A percentile compares a stretch with the other conserved stretches of the same genome.
phyloP scores from a whole-genome alignment of 2,888 invertebrate species.

The Drosophila nr. perissopoda region DNA sequence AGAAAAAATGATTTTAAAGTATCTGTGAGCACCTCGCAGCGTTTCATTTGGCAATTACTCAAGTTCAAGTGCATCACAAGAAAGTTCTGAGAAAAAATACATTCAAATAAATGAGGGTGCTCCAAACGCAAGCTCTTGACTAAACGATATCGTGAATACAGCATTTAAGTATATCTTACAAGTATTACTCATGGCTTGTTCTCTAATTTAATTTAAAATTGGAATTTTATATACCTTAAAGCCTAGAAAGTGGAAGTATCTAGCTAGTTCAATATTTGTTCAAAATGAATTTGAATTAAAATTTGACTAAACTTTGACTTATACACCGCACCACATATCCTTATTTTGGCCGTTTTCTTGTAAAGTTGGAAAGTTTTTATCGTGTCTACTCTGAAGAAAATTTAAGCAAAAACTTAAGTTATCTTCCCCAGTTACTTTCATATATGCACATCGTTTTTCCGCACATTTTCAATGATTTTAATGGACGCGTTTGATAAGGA shows the following conservation, averaged over 20 bases:
- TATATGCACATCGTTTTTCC: neutral
- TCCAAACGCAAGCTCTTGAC: neutral
- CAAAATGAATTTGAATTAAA: too few species aligned
- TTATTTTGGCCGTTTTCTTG: too few species aligned
- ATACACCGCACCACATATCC: too few species aligned
- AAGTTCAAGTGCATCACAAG: slow-evolving; percentile 16
- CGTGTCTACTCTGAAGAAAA: neutral
- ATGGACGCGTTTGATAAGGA: slow-evolving; percentile 2
- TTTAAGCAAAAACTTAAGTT: neutral
- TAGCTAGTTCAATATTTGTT: neutral
- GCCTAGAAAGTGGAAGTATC: too few species aligned
- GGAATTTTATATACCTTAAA: too few species aligned
- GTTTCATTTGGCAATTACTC: slow-evolving; percentile 1
- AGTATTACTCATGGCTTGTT: neutral
- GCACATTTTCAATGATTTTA: neutral
- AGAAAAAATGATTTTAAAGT: slow-evolving; percentile 23
- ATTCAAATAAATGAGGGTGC: slow-evolving; percentile 3
- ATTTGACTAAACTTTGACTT: too few species aligned
- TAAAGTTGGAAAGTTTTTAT: too few species aligned
- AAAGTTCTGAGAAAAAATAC: slow-evolving; percentile 7
- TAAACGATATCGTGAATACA: neutral
- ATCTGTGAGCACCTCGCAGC: slow-evolving; percentile 4
- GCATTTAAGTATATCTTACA: neutral
- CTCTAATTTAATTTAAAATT: too few species aligned
- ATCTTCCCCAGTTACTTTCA: neutral